Percentiles rank a stretch among this genome's conserved stretches.
phyloP scores from a whole-genome alignment of 2,888 invertebrate genomes.

The Amblyjoppa fuscipennis region DNA sequence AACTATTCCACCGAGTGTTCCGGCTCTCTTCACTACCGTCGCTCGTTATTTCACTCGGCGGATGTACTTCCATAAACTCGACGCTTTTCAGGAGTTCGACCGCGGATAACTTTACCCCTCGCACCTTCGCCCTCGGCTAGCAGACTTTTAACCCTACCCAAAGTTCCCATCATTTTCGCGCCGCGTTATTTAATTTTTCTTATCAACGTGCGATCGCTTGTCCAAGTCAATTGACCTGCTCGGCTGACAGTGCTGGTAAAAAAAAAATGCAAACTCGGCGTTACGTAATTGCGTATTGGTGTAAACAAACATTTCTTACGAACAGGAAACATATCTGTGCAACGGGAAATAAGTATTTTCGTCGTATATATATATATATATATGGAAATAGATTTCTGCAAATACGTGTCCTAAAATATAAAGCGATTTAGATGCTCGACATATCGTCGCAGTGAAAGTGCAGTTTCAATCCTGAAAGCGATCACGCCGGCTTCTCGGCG shows the following conservation, averaged over 20 bases:
- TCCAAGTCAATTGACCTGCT: background rate
- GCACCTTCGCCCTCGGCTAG: background rate
- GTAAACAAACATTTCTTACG: too few relatives aligned
- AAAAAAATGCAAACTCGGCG: background rate
- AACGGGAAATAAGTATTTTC: too few relatives aligned
- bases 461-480: background rate
- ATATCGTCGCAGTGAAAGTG: background rate
- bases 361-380: too few relatives aligned
- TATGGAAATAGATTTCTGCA: too few relatives aligned
- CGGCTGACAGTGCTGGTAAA: background rate
- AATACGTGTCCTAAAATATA: too few relatives aligned
- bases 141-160: too few relatives aligned
- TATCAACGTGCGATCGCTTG: background rate
- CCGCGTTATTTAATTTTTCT: constrained; percentile 4
- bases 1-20: background rate
- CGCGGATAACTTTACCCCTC: constrained; percentile 1
- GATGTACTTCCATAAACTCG: constrained; percentile 32
- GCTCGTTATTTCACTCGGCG: constrained; percentile 14
- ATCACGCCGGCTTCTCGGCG: background rate
- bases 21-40: background rate
- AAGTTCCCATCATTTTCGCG: background rate
- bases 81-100: background rate
- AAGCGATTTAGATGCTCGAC: too few relatives aligned
- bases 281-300: too few relatives aligned
- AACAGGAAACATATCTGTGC: too few relatives aligned